Base-by-base conservation (phyloP, 2,888 invertebrate species). In the Hyposoter didymator region DNA sequence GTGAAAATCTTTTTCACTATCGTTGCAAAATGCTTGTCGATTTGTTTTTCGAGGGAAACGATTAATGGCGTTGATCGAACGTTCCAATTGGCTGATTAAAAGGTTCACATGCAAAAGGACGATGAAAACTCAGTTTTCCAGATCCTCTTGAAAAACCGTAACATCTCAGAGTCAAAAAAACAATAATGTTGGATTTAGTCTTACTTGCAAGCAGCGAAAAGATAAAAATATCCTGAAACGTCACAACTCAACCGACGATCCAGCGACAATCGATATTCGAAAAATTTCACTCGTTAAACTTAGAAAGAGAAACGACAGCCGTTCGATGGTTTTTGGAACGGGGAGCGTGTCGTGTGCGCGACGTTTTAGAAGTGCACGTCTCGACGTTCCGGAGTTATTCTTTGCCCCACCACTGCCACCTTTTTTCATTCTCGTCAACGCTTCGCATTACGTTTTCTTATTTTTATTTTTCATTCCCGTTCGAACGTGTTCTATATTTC, bases 351-450 rank as follows among this genome's bases (percentile, higher is more conserved):
- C 59, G 76, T 67, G 73, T 73, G 85, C 75, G 55, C 70, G 83
- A 73, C 85, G 85, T 85, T 83, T 75, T 67, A 72, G 85, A 83
- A 80, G 80, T 85, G 85, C 75, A 67, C 72, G 80, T 52, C 66
- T 64, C 49, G 66, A 67, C 83, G 85, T 76, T 67, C 59, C 59
- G 76, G 79, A 85, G 79, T 83, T 79, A 79, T 79, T 85, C 85
- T 76, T 73, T 45, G 79, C 83, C 70, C 85, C 85, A 66, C 75
- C 76, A 28, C 76, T 4, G 35, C 66, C 70, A 76, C 55, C 70
- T 74, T 85, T 75, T 82, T 82, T 82, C 73, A 82, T 85, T 83
- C 78, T 83, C 67, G 84, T 79, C 84, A 76, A 83, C 83, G 76
- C 76, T 79, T 52, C 76, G 74, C 74, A 64, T 55, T 32, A 47